Conservation (phyloP, 2,888 invertebrate species). For the Antheraea assamensis region DNA sequence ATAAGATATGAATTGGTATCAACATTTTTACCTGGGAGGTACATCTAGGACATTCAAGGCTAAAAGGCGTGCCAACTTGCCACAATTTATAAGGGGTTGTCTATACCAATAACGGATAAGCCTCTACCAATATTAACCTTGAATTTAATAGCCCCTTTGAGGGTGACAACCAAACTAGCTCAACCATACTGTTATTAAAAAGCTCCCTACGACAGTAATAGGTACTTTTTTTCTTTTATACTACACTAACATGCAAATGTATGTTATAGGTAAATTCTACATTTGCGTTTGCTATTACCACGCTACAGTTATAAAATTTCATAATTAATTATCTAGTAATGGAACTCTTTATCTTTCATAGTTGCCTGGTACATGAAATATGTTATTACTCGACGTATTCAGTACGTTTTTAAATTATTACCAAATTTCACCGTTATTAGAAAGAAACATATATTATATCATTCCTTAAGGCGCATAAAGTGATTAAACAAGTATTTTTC, state of each 20-base stretch:
- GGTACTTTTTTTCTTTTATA: background rate
- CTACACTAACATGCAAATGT: conserved; percentile 1
- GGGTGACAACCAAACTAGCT: conserved; percentile 3
- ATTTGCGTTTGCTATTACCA: background rate
- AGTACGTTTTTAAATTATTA: too few species aligned
- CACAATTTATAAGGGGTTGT: conserved; percentile 9
- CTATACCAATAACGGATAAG: conserved; percentile 21
- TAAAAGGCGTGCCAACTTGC: background rate
- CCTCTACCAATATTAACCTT: conserved; percentile 6
- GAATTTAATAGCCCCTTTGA: background rate
- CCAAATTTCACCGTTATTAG: too few species aligned
- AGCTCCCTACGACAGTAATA: background rate
- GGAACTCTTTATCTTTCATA: background rate
- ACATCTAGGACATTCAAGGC: background rate
- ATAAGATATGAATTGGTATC: background rate
- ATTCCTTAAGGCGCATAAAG: too few species aligned
- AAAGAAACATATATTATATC: too few species aligned
- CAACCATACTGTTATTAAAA: conserved; percentile 13
- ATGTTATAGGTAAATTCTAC: background rate
- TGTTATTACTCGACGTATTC: background rate
- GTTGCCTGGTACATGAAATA: background rate
- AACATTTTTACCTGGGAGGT: background rate
- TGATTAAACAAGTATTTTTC: too few species aligned
- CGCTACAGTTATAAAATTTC: background rate
- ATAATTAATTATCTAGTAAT: conserved; percentile 1